These are phyloP conservation scores for Cartodere bifasciata DNA, from an alignment of 2,888 invertebrate species.

Conservation along the genomic window DNA sequence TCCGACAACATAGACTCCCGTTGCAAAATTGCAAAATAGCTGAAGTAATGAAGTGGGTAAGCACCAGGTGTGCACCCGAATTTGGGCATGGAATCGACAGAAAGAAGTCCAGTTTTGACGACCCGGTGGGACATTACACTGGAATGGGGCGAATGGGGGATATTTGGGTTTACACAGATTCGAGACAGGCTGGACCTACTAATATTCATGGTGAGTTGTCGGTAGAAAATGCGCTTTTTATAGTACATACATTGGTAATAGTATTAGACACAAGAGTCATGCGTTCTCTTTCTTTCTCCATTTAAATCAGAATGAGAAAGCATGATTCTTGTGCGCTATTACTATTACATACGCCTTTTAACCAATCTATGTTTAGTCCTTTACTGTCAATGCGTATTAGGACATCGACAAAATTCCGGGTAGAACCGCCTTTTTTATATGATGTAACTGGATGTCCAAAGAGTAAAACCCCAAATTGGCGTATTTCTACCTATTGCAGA, in stretches of 20 bases:
- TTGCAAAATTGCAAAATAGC: conserved; percentile 13
- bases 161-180: conserved; percentile 5
- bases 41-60: conserved; percentile 15
- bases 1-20: conserved; percentile 20
- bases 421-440: too few relatives aligned
- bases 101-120: conserved; percentile 10
- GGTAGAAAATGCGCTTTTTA: not conserved
- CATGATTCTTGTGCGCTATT: too few relatives aligned
- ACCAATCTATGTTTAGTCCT: too few relatives aligned
- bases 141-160: conserved; percentile 11
- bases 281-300: too few relatives aligned
- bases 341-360: too few relatives aligned
- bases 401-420: too few relatives aligned
- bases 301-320: too few relatives aligned
- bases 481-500: too few relatives aligned
- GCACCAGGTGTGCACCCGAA: conserved; percentile 16
- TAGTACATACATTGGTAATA: not conserved
- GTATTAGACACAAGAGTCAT: not conserved
- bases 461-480: too few relatives aligned
- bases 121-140: conserved; percentile 10
- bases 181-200: not conserved
- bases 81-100: too few relatives aligned
- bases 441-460: too few relatives aligned
- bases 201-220: not conserved
- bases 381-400: too few relatives aligned